Evolutionary conservation across 2,888 invertebrate species (phyloP).

Genomic region (Agrochola circellaris): DNA sequence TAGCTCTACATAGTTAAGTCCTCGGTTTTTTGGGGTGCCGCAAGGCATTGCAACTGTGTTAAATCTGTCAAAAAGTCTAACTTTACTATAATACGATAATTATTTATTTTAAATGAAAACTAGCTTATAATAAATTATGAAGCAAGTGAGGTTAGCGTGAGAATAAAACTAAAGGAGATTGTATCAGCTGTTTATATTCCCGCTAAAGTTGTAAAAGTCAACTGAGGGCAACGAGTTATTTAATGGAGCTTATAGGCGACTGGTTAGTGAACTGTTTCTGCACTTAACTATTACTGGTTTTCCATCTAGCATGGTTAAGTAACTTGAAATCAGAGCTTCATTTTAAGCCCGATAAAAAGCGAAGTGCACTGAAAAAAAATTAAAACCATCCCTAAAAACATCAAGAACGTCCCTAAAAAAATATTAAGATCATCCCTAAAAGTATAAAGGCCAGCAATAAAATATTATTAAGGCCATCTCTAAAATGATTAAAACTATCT

Average conservation of each 20-base stretch:
- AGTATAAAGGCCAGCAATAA: not conserved
- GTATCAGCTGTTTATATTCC: constrained; percentile 59
- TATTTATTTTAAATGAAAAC: not conserved
- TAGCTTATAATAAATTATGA: not conserved
- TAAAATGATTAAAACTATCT: too few species aligned
- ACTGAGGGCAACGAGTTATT: constrained; percentile 63
- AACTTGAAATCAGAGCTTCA: not conserved
- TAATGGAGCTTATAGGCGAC: constrained; percentile 54
- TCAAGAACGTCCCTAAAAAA: not conserved
- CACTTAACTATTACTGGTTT: constrained; percentile 24
- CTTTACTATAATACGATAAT: not conserved
- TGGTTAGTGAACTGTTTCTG: constrained; percentile 51
- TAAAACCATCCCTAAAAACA: not conserved
- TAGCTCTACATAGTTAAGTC: not conserved
- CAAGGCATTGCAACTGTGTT: not conserved
- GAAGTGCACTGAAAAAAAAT: not conserved
- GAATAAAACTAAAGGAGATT: constrained; percentile 57
- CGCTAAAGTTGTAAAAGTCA: constrained; percentile 62
- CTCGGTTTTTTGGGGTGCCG: not conserved
- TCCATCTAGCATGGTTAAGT: not conserved
- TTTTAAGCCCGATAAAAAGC: not conserved
- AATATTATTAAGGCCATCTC: too few species aligned
- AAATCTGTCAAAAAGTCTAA: not conserved
- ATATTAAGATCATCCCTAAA: not conserved
- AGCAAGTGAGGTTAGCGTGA: constrained; percentile 37